phyloP scores from a whole-genome alignment of 30 jellyfish, hydroid and myxozoan species.

The Turritopsis dohrnii region DNA sequence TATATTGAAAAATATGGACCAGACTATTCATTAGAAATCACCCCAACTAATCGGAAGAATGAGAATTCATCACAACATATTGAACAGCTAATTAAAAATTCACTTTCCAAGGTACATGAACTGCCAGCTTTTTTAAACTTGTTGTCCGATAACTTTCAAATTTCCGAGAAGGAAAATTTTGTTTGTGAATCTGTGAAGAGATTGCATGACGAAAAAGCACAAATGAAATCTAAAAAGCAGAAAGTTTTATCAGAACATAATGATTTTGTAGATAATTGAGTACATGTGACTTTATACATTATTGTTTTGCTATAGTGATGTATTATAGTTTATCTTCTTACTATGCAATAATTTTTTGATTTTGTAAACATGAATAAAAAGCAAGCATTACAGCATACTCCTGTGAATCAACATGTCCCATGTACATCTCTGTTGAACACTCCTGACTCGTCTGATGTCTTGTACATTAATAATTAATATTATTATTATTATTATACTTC shows the following conservation, averaged over 20 bases:
- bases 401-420: too few species aligned
- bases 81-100: slow-evolving; percentile 12
- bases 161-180: neutral
- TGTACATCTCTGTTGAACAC: too few species aligned
- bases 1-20: slow-evolving; percentile 34
- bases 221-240: neutral
- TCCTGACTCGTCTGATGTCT: too few species aligned
- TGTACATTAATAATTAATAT: too few species aligned
- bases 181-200: neutral
- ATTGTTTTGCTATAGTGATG: too few species aligned
- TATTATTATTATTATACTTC: too few species aligned
- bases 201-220: neutral
- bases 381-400: too few species aligned
- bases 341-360: too few species aligned
- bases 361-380: too few species aligned
- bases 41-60: slow-evolving; percentile 20
- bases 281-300: too few species aligned
- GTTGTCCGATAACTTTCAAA: neutral
- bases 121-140: neutral
- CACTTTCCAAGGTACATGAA: neutral
- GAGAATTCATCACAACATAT: slow-evolving; percentile 25
- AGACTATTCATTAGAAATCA: slow-evolving; percentile 3
- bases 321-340: too few species aligned
- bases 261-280: neutral
- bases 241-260: neutral